Evolutionary conservation across 2,113 vertebrate species (phyloP).

Genomic region (Hepsetus odoe): DNA sequence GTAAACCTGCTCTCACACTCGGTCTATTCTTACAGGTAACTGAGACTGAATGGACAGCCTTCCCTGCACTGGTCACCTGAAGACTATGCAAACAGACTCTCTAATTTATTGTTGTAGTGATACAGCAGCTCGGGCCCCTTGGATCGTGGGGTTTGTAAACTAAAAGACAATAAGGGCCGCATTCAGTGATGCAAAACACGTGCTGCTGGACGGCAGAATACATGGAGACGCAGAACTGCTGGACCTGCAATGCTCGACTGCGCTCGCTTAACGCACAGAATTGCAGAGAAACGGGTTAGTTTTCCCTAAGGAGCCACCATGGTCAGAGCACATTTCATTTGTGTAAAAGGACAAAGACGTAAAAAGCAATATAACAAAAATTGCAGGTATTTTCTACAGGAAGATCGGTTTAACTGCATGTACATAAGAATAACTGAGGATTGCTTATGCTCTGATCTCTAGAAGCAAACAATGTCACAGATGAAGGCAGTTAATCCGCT

Average conservation of each 20-base stretch:
- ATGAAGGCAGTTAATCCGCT: neutral
- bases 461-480: neutral
- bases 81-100: slow-evolving; percentile 69
- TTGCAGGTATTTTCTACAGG: neutral
- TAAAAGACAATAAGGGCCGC: slow-evolving; percentile 7
- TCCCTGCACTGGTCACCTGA: slow-evolving; percentile 53
- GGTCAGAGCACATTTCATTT: neutral
- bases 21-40: slow-evolving; percentile 65
- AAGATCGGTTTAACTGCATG: neutral
- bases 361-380: neutral
- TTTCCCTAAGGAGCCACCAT: neutral
- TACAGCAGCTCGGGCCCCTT: neutral
- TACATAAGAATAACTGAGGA: neutral
- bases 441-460: neutral
- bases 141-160: neutral
- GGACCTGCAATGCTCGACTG: neutral
- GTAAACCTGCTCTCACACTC: neutral
- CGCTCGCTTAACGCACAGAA: neutral
- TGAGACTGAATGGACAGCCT: slow-evolving; percentile 19
- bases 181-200: neutral
- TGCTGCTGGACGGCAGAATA: neutral
- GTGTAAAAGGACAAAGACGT: neutral
- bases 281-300: neutral
- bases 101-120: slow-evolving; percentile 57
- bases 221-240: neutral